Base-by-base conservation (phyloP, 2,888 invertebrate genomes). In the Epistrophe grossulariae region DNA sequence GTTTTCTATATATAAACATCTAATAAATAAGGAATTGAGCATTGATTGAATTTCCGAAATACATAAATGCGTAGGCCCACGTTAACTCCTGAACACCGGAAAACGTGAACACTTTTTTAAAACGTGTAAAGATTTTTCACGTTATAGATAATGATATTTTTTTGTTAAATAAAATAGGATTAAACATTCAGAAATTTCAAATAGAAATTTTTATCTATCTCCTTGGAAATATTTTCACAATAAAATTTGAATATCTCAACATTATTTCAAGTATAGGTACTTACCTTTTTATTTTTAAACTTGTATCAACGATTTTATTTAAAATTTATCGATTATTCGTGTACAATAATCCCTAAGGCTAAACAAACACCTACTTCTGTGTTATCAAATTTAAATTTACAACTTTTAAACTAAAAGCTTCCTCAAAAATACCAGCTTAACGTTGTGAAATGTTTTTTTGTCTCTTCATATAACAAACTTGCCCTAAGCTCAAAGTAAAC, bases 301-400 rank as follows among this genome's bases (percentile, higher is more conserved):
- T 64, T 45, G n/a, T 45, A 8, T n/a, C 45, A 45, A 45, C 28
- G 10, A 45, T 59, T 59, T 48, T 45, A 76, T 66, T 79, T 48
- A 57, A 79, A 70, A 48, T 68, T 79, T 55, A 73, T 78, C 79
- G 71, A 83, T 73, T 73, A 13, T 52, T 60, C 45, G 4, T 24
- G 24, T 31, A 43, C 17, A 71, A 28, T 48, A 48, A 68, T 48
- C 62, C 48, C 50, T 40, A 13, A 13, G 45, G 64, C 48, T 48
- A 48, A 31, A 31, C 31, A 48, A 66, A 31, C 45, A 64, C 28
- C 43, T 28, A 24, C 8, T 55, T 28, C 45, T n/a, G 10, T 28
- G 50, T 15, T 55, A 8, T 38, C 24, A 28, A 70, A 55, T 31
- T 24, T 52, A 8, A 70, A 40, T 70, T 52, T 38, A 7, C 52